Evolutionary conservation across 2,797 vertebrate genomes (phyloP), one percentile per base, ranked within the genome.

Genomic region (Rhinatrema bivittatum): DNA sequence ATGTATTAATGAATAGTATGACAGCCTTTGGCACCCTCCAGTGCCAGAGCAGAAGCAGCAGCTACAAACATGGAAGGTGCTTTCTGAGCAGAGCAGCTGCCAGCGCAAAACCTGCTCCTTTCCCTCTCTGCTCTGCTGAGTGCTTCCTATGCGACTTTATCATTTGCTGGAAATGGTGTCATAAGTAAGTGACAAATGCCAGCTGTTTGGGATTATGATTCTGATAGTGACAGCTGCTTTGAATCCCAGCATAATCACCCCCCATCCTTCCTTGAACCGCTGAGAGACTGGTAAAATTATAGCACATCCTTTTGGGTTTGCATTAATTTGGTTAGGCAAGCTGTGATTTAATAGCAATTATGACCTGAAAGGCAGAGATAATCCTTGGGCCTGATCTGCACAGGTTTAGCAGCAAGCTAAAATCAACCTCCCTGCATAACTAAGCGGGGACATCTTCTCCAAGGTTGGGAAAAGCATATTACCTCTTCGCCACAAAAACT

Each of bases 281-380:
- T 70, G 62, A 65, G 75, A 64, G 67, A 71, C 70, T 79, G n/a
- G 78, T 82, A 79, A 79, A 85, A 81, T 80, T 75, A 78, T 69
- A 24, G 27, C 58, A 70, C 57, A 68, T 70, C 55, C 77, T 76
- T 74, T 74, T 25, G 4, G 53, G 72, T 70, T 72, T 70, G 72
- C 74, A 72, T 80, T n/a, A 78, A 81, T 76, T 74, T 68, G 74
- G 73, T 65, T 71, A 39, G 36, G 61, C 62, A 65, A 65, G 65
- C 72, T 70, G 67, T 20, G 41, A 68, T 70, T 70, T 72, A 68
- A 70, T 69, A 68, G 65, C 74, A 71, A 68, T 76, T 68, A 68
- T 62, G 67, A 70, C 76, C 72, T 66, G 33, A 12, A 47, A 44
- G 41, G 59, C 46, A 56, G 46, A 45, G 49, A 57, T 49, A 57